A percentile compares a stretch with the other conserved stretches of the same genome.
These are phyloP conservation scores for Serrognathus titanus DNA, from an alignment of 2,888 invertebrate species.

Conservation along the genomic window DNA sequence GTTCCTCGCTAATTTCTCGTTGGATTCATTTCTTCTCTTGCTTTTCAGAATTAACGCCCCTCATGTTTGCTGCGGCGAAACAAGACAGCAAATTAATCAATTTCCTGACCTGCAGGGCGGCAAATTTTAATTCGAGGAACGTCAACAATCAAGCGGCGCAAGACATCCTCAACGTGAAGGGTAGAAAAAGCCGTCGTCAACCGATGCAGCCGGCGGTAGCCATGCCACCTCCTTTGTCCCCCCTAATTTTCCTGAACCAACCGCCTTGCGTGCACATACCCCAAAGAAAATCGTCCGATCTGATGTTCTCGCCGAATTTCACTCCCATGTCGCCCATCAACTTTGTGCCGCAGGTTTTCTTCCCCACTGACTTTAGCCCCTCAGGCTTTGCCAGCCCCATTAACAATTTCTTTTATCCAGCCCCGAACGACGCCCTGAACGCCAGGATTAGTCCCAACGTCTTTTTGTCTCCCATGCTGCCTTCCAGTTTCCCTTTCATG, in stretches of 20 bases:
- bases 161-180: slow-evolving; percentile 22
- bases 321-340: slow-evolving; percentile 17
- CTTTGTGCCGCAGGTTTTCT: slow-evolving; percentile 23
- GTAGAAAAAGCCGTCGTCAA: too few species aligned
- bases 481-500: too few species aligned
- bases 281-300: slow-evolving; percentile 22
- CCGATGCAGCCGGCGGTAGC: too few species aligned
- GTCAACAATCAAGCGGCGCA: slow-evolving; percentile 30
- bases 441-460: slow-evolving; percentile 3
- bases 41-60: slow-evolving; percentile 38
- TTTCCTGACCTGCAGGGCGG: slow-evolving; percentile 31
- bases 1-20: too few species aligned
- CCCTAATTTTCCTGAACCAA: slow-evolving; percentile 1
- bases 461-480: slow-evolving; percentile 10
- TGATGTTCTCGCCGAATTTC: slow-evolving; percentile 18
- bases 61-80: slow-evolving; percentile 42
- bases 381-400: slow-evolving; percentile 18
- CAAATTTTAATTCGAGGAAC: slow-evolving; percentile 30
- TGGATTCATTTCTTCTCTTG: not conserved
- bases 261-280: not conserved
- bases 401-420: slow-evolving; percentile 6
- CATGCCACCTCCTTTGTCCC: not conserved
- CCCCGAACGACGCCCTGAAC: slow-evolving; percentile 5
- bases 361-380: slow-evolving; percentile 32
- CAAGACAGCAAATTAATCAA: slow-evolving; percentile 31